phyloP scores from a whole-genome alignment of 2,113 vertebrate genomes.

The Dicerorhinus sumatrensis region DNA sequence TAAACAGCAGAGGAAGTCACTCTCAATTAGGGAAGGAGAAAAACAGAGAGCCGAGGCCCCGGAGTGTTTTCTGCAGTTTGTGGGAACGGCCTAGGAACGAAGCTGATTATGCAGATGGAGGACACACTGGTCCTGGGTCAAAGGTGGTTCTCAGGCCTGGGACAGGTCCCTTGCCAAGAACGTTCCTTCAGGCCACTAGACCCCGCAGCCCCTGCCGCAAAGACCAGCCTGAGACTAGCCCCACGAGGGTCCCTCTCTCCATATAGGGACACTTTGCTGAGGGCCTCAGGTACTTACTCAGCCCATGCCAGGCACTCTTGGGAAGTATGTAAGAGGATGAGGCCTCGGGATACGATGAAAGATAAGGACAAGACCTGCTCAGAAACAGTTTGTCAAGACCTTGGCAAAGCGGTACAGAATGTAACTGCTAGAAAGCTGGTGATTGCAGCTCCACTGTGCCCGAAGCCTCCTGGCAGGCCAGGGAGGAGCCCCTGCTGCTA shows the following conservation, averaged over 20 bases:
- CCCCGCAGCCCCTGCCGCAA: background rate
- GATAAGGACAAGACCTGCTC: background rate
- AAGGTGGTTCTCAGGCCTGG: background rate
- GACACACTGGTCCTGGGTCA: background rate
- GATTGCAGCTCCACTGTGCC: background rate
- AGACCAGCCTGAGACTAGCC: rapidly evolving
- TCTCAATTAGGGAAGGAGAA: background rate
- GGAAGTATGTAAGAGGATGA: background rate
- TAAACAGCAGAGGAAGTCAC: background rate
- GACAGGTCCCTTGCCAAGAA: background rate
- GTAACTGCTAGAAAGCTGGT: rapidly evolving
- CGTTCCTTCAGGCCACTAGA: background rate
- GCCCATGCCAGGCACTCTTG: background rate
- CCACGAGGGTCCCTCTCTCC: no score
- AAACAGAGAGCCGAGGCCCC: background rate
- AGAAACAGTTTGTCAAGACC: background rate
- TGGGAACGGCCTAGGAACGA: background rate
- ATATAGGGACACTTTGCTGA: background rate
- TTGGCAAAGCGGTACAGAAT: background rate
- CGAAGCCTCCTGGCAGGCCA: background rate
- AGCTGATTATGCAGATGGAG: background rate
- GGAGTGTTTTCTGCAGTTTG: background rate
- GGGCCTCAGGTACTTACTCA: background rate
- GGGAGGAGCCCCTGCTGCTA: background rate
- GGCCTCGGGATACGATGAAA: background rate